phyloP scores from a whole-genome alignment of 2,797 vertebrate genomes.

The Xenops minutus region DNA sequence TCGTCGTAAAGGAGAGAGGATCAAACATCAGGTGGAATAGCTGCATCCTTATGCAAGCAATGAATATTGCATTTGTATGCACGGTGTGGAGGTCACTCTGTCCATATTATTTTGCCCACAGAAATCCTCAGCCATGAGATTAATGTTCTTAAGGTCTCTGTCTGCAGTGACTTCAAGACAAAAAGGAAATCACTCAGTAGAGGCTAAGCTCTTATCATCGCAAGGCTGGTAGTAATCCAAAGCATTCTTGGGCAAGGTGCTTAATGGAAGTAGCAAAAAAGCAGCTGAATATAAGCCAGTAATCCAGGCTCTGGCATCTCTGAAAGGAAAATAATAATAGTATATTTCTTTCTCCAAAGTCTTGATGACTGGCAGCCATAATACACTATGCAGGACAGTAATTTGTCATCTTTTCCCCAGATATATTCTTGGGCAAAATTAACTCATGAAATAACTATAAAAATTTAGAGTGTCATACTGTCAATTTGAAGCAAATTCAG shows the following conservation, averaged over 20 bases:
- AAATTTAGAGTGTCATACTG: not conserved
- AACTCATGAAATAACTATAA: not conserved
- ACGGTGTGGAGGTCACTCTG: not conserved
- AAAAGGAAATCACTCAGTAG: not conserved
- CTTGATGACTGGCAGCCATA: not conserved
- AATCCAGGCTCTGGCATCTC: not conserved
- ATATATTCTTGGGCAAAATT: not conserved
- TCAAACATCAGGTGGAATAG: not conserved
- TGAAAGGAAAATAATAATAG: conserved; percentile 8
- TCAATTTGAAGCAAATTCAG: not conserved
- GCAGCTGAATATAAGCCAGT: not conserved
- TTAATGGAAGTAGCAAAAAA: conserved; percentile 19
- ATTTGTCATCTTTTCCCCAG: conserved; percentile 29
- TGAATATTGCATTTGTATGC: not conserved
- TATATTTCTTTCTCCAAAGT: not conserved
- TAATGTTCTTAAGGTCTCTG: not conserved
- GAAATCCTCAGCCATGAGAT: not conserved
- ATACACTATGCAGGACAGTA: not conserved
- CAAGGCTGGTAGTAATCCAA: not conserved
- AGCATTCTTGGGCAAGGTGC: not conserved
- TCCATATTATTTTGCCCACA: not conserved
- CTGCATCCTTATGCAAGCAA: not conserved
- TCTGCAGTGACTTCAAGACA: not conserved
- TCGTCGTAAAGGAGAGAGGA: not conserved
- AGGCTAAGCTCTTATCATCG: not conserved